These are phyloP conservation scores for Melangyna quadrimaculata DNA, from an alignment of 2,888 invertebrate species.

Conservation along the genomic window DNA sequence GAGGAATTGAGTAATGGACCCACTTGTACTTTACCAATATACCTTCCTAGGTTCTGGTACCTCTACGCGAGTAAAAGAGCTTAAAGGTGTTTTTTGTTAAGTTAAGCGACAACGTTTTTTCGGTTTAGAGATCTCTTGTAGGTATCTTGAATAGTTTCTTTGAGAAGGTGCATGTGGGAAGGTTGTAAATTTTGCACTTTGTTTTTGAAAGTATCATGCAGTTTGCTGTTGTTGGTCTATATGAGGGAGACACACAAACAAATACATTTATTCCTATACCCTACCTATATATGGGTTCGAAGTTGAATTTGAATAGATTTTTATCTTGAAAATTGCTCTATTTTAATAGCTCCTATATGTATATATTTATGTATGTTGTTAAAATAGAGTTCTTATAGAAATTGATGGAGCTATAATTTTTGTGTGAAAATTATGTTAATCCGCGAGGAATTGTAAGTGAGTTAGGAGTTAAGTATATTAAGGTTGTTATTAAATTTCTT, in stretches of 20 bases:
- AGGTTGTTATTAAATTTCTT: background rate
- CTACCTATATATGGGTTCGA: background rate
- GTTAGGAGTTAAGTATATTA: background rate
- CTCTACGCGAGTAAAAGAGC: background rate
- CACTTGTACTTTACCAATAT: background rate
- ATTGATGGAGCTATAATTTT: background rate
- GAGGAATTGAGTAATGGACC: constrained; percentile 70
- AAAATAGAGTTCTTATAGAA: background rate
- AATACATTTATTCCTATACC: no score
- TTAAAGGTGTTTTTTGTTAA: constrained; percentile 49
- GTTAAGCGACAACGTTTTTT: constrained; percentile 24
- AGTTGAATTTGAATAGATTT: constrained; percentile 60
- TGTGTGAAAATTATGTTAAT: constrained; percentile 20
- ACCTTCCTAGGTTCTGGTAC: no score
- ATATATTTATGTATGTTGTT: background rate
- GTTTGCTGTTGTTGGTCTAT: background rate
- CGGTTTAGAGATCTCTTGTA: background rate
- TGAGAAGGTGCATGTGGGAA: constrained; percentile 62
- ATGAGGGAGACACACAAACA: constrained; percentile 19
- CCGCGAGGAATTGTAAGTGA: background rate
- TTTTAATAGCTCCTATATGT: constrained; percentile 18
- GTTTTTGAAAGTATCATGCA: constrained; percentile 47
- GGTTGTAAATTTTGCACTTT: constrained; percentile 47
- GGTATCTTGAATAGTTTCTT: background rate
- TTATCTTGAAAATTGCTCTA: constrained; percentile 60